Conservation (phyloP, 2,113 vertebrate species). For the Nesogale talazaci region DNA sequence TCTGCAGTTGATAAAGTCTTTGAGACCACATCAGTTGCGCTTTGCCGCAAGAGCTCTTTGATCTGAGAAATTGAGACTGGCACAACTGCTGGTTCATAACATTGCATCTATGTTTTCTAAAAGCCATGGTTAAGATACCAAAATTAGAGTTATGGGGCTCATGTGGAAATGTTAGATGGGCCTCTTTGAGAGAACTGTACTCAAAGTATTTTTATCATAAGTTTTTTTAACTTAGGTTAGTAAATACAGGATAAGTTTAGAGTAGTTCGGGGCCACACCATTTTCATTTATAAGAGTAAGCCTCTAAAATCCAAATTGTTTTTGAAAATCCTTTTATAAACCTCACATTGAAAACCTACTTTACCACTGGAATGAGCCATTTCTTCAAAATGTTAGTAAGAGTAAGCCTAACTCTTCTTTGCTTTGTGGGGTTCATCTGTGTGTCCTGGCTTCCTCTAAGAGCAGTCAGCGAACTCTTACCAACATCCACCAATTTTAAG, state of each 20-base stretch:
- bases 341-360: slow-evolving; percentile 44
- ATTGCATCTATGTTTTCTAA: slow-evolving; percentile 86
- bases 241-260: slow-evolving; percentile 63
- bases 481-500: slow-evolving; percentile 80
- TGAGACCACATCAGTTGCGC: slow-evolving; percentile 95
- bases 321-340: slow-evolving; percentile 48
- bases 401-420: slow-evolving; percentile 59
- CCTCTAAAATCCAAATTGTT: slow-evolving; percentile 38
- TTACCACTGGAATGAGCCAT: slow-evolving; percentile 6
- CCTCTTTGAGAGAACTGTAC: slow-evolving; percentile 67
- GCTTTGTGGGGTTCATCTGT: slow-evolving; percentile 80
- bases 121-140: slow-evolving; percentile 84
- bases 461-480: slow-evolving; percentile 80
- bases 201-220: slow-evolving; percentile 80
- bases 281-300: slow-evolving; percentile 63
- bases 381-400: neutral
- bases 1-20: slow-evolving; percentile 95
- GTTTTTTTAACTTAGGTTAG: slow-evolving; percentile 69
- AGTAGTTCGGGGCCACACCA: slow-evolving; percentile 36
- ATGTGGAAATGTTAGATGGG: slow-evolving; percentile 73
- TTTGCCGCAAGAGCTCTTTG: slow-evolving; percentile 92
- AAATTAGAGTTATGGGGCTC: slow-evolving; percentile 81
- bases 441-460: slow-evolving; percentile 78
- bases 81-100: slow-evolving; percentile 90
- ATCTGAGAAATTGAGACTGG: slow-evolving; percentile 91